Evolutionary conservation across 2,888 invertebrate genomes (phyloP), one percentile per base, ranked within the genome.

Genomic region (Cyaniris semiargus): DNA sequence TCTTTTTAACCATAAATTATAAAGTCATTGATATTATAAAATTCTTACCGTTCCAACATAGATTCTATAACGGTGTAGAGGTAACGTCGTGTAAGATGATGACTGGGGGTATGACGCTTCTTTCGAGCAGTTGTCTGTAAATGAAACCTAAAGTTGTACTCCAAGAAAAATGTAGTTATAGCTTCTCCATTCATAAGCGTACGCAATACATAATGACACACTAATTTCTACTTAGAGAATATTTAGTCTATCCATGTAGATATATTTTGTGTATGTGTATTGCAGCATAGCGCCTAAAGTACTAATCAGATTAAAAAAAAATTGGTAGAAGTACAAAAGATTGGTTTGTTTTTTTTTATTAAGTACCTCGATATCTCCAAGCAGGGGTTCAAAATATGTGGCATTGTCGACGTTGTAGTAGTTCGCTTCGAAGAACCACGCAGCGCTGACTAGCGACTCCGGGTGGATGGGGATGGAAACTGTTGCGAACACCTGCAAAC

Each of bases 341-440:
- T 34, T 34, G n/a, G n/a, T n/a, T n/a, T n/a, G n/a, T n/a, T 27
- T 27, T 27, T 27, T 1, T 27, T 18, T 70, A 1, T 86, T 80
- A n/a, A n/a, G n/a, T n/a, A 93, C 93, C 56, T 85, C 83, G 72
- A 90, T 85, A 80, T 93, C 91, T 15, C 92, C 94, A 1, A 94
- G 86, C 13, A 94, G 81, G 0, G 93, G 92, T 0, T 91, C 86
- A 31, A 90, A 87, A 81, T 90, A 94, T 0, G 92, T 87, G 0
- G 90, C 83, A 77, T 95, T 94, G 76, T 84, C 91, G 0, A 94
- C 90, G 6, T 85, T 89, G 79, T 88, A 92, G 81, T 94, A 94
- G 80, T 91, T 94, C 0, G 92, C 94, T 83, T 95, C 94, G 75
- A 91, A 88, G 84, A 94, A 94, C 91, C 94, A 94, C 0, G 94